phyloP scores from a whole-genome alignment of 2,113 vertebrate genomes.

The Notiomystis cincta region DNA sequence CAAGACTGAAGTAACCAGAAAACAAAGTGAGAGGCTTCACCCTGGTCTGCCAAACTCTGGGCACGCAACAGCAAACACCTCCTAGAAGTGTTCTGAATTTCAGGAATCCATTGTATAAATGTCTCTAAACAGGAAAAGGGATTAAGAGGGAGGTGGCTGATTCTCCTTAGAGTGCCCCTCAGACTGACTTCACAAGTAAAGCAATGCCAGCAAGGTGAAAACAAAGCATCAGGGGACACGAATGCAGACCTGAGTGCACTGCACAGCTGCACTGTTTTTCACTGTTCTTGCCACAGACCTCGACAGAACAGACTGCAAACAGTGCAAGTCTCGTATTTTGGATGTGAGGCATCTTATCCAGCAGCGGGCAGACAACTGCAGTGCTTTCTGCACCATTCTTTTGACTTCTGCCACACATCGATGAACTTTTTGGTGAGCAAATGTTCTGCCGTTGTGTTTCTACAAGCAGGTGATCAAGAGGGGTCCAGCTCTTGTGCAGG shows the following conservation, averaged over 20 bases:
- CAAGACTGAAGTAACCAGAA: conserved; percentile 23
- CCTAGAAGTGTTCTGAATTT: background rate
- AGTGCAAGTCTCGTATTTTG: fast-evolving
- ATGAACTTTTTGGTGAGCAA: background rate
- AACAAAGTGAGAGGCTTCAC: conserved; percentile 44
- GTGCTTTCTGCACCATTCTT: background rate
- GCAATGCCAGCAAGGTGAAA: background rate
- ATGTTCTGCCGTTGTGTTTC: background rate
- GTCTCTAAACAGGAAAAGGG: background rate
- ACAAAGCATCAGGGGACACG: background rate
- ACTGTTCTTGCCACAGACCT: background rate
- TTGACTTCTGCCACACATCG: background rate
- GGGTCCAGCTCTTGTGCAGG: background rate
- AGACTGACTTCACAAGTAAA: background rate
- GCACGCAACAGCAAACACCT: background rate
- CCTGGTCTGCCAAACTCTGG: background rate
- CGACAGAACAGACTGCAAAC: background rate
- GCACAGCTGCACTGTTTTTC: background rate
- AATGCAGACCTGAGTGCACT: background rate
- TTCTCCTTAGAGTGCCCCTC: background rate
- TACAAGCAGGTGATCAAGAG: background rate
- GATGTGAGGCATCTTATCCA: background rate
- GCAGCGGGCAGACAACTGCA: background rate
- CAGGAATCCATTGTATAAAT: background rate
- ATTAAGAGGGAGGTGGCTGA: background rate